A percentile compares a stretch with the other conserved stretches of the same genome.
Conservation (phyloP, 2,113 vertebrate species). For the Micromys minutus region DNA sequence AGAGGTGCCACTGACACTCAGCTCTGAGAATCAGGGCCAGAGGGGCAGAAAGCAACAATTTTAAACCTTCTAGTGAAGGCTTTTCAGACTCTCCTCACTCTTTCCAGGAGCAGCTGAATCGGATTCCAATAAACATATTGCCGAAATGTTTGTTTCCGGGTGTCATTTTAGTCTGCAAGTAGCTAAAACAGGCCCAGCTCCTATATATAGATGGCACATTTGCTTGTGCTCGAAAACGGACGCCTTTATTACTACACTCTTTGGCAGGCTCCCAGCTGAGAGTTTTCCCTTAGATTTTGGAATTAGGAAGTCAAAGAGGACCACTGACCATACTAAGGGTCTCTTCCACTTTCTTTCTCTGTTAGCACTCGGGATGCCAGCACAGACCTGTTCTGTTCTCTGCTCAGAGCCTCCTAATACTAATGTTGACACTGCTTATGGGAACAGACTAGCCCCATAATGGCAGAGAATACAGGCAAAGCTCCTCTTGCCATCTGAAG, state of each 20-base stretch:
- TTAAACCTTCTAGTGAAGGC: not conserved
- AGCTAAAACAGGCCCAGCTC: conserved; percentile 61
- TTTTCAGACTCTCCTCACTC: conserved; percentile 49
- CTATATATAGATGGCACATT: conserved; percentile 75
- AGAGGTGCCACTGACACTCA: not conserved
- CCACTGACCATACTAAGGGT: conserved; percentile 26
- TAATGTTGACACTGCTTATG: conserved; percentile 62
- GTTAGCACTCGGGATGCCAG: conserved; percentile 41
- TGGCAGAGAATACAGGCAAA: conserved; percentile 66
- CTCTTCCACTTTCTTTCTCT: not conserved
- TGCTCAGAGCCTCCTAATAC: conserved; percentile 38
- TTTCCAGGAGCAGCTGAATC: conserved; percentile 51
- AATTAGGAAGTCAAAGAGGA: conserved; percentile 36
- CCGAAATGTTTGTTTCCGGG: conserved; percentile 75
- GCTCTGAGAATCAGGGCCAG: not conserved
- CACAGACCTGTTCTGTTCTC: not conserved
- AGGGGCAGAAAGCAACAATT: not conserved
- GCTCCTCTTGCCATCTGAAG: not conserved
- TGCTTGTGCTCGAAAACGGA: conserved; percentile 73
- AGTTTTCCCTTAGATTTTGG: conserved; percentile 64
- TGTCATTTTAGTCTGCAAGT: conserved; percentile 70
- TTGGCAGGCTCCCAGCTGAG: conserved; percentile 73
- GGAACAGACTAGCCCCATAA: conserved; percentile 48
- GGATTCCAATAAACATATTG: conserved; percentile 71
- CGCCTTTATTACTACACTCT: conserved; percentile 63